These are phyloP conservation scores for Antheraea mylitta DNA, from an alignment of 1,140 invertebrate genomes.

Conservation along the genomic window DNA sequence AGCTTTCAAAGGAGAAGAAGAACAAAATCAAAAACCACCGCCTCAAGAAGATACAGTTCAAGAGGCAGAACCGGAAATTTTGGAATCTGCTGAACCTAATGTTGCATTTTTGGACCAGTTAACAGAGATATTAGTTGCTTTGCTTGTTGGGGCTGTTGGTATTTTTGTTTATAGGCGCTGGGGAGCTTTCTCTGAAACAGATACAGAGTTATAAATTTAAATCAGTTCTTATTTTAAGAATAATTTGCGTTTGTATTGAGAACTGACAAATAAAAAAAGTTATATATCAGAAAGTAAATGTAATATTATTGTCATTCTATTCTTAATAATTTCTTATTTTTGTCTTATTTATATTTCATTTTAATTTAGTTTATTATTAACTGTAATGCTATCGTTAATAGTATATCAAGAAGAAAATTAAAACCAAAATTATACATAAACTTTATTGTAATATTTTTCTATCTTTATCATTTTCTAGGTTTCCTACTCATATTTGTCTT, in stretches of 20 bases:
- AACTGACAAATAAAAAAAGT: background rate
- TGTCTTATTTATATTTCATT: too few relatives aligned
- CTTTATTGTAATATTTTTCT: too few relatives aligned
- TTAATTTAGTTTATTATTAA: too few relatives aligned
- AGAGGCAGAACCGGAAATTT: slow-evolving; percentile 50
- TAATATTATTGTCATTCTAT: background rate
- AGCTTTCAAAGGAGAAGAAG: slow-evolving; percentile 71
- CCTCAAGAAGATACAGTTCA: slow-evolving; percentile 46
- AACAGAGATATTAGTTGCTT: slow-evolving; percentile 62
- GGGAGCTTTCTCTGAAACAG: slow-evolving; percentile 43
- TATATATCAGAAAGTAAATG: background rate
- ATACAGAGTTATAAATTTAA: slow-evolving; percentile 50
- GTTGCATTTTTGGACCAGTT: slow-evolving; percentile 65
- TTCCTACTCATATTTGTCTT: too few relatives aligned
- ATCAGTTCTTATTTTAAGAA: slow-evolving; percentile 25
- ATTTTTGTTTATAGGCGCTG: slow-evolving; percentile 71
- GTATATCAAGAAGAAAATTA: too few relatives aligned
- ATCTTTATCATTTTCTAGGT: too few relatives aligned
- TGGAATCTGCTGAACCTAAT: slow-evolving; percentile 55
- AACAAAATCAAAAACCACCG: slow-evolving; percentile 52
- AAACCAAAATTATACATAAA: too few relatives aligned
- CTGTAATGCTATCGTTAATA: too few relatives aligned
- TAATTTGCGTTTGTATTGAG: slow-evolving; percentile 17
- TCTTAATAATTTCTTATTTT: too few relatives aligned
- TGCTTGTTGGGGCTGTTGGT: slow-evolving; percentile 59